A percentile compares a stretch with the other conserved stretches of the same genome.
Evolutionary conservation across 2,113 vertebrate species (phyloP).

Genomic region (Siniperca knerii): DNA sequence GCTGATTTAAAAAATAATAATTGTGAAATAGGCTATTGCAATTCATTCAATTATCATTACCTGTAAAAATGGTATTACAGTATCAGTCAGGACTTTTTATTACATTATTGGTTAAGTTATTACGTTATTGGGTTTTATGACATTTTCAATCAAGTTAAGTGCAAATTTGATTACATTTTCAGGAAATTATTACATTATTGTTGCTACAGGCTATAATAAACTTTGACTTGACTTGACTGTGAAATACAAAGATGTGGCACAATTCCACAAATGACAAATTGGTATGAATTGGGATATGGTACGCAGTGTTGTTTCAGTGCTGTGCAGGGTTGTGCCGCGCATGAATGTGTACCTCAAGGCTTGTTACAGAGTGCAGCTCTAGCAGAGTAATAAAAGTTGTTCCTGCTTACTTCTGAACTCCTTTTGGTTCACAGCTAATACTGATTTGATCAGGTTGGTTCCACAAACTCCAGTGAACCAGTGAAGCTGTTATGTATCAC

Average conservation of each 20-base stretch:
- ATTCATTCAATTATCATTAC: no score
- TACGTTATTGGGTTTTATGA: no score
- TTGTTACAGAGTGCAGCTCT: background rate
- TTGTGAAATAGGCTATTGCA: no score
- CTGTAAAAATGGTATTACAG: no score
- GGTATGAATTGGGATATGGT: background rate
- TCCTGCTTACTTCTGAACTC: background rate
- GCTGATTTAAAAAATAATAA: no score
- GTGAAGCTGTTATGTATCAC: background rate
- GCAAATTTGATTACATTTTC: no score
- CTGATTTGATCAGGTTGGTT: no score
- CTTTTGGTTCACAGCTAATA: background rate
- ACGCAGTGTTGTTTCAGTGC: background rate
- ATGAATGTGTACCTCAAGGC: background rate
- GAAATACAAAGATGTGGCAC: background rate
- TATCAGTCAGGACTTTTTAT: no score
- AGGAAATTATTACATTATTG: no score
- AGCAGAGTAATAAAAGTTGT: background rate
- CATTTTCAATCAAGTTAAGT: no score
- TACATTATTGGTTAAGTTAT: no score
- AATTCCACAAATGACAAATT: background rate
- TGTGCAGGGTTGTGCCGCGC: background rate
- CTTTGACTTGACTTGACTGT: background rate
- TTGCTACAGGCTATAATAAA: no score
- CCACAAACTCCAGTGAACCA: background rate